These are phyloP conservation scores for Paedocypris micromegethes DNA, from an alignment of 2,797 vertebrate species.

Conservation along the genomic window DNA sequence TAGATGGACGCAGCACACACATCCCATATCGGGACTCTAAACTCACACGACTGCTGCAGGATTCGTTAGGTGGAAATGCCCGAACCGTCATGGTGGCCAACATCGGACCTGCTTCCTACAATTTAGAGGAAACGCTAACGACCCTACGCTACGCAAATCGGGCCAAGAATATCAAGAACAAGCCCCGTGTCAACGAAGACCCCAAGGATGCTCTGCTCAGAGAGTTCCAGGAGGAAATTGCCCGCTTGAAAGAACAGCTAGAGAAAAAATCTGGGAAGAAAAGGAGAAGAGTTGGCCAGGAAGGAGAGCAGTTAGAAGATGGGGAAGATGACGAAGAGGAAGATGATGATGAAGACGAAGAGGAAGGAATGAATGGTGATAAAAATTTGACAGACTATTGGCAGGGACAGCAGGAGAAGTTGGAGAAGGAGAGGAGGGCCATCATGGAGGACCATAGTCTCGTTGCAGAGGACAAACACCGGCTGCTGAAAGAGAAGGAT, in stretches of 20 bases:
- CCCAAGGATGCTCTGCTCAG: slow-evolving; percentile 92
- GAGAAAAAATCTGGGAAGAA: slow-evolving; percentile 82
- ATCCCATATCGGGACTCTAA: slow-evolving; percentile 97
- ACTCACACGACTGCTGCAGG: slow-evolving; percentile 90
- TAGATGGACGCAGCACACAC: slow-evolving; percentile 93
- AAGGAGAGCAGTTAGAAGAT: slow-evolving; percentile 71
- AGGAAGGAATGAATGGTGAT: neutral
- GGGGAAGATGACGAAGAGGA: slow-evolving; percentile 61
- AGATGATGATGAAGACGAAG: too few relatives aligned
- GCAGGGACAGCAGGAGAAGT: slow-evolving; percentile 89
- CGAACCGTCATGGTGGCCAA: slow-evolving; percentile 98
- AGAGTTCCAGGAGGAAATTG: slow-evolving; percentile 95
- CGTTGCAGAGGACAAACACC: slow-evolving; percentile 89
- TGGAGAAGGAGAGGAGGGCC: slow-evolving; percentile 89
- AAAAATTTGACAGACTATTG: slow-evolving; percentile 82
- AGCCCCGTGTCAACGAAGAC: slow-evolving; percentile 91
- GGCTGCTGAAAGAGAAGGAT: slow-evolving; percentile 87
- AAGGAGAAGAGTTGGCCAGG: slow-evolving; percentile 71
- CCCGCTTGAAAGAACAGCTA: slow-evolving; percentile 86
- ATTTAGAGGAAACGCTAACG: slow-evolving; percentile 91
- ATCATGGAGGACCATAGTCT: slow-evolving; percentile 96
- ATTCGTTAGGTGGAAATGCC: slow-evolving; percentile 93
- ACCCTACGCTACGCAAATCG: slow-evolving; percentile 92
- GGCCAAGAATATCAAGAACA: slow-evolving; percentile 98
- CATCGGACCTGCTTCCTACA: slow-evolving; percentile 94